Evolutionary conservation across 1,140 invertebrate genomes (phyloP), one percentile per base, ranked within the genome.

Genomic region (Cardiocondyla obscurior): DNA sequence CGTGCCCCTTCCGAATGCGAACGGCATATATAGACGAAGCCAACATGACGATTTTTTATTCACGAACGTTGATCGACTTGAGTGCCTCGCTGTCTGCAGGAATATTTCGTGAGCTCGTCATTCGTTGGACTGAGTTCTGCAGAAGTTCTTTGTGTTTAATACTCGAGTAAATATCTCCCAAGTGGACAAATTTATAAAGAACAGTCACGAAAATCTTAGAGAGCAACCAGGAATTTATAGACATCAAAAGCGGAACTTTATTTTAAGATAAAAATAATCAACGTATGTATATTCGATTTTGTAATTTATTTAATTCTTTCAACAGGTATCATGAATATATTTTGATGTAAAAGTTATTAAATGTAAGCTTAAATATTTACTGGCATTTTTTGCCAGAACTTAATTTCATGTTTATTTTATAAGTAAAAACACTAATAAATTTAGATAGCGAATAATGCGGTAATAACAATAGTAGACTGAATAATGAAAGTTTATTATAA

Each of bases 11-110:
- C 83, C 83, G 25, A 60, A 53, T 53, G 44, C 55, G 39, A 36
- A 49, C 22, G 14, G 72, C 87, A 85, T 88, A 88, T 88, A 88
- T 88, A 87, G 85, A 28, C 58, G 77, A 74, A 33, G 12, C 55
- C 12, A 64, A 84, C 39, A 69, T 72, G 51, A 85, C 36, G 28
- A 70, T 85, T 87, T 88, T 88, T 85, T 79, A 79, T 79, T 86
- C 84, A 69, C 74, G 14, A 74, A 7, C 46, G 46, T 81, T 86
- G 69, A 88, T 85, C 85, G 77, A 86, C 49, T 16, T 25, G 44
- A 69, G 58, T 65, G 64, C n/a, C 46, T n/a, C n/a, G n/a, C n/a
- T 36, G 46, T 44, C 51, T 83, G 36, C 3, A 65, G 58, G 58
- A 72, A 62, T 62, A n/a, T 69, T 69, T 70, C 28, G 70, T 82